Base-by-base conservation (phyloP, 2,888 invertebrate genomes). In the Cryptocephalus primarius region DNA sequence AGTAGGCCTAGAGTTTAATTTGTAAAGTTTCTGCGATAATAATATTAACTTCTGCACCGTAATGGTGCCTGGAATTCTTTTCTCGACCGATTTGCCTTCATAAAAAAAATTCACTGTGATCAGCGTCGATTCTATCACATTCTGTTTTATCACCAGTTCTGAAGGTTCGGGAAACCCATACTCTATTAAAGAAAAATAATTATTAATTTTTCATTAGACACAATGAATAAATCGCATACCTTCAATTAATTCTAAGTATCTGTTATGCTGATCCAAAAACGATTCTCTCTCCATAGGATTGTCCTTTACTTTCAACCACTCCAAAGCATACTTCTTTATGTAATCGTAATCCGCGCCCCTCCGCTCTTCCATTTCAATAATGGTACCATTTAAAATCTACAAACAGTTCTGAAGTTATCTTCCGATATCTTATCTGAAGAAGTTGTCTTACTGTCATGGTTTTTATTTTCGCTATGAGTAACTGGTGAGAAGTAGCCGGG, bases 281-380 rank as follows among this genome's bases (percentile, higher is more conserved):
- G 72, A 75, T 39, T 68, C 64, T 43, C 72, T 70, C 0, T 69
- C 67, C 50, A 72, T 73, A 10, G 66, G 70, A 39, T 60, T 55
- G 39, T 61, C 55, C 55, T 77, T 76, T 0, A 76, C 74, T 52
- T 72, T 70, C 43, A 83, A 69, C 86, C 88, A 91, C 49, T 83
- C 81, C 0, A 77, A 69, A 0, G 87, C 88, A 67, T 83, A 83
- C 14, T 82, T 78, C 68, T 92, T 93, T 68, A 94, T 71, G 61
- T 94, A 92, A 72, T 94, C 94, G 50, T 90, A 86, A 62, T 94
- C 93, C 0, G 93, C 88, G 2, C 91, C 92, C 53, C 85, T 79
- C 45, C 91, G 78, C 48, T 88, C 82, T 47, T 82, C 81, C 1
- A 73, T 63, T 0, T 74, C 74, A 53, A 93, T 82, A 54, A 74